Percentiles rank a stretch among this genome's conserved stretches.
phyloP scores from a whole-genome alignment of 2,888 invertebrate species.

The Lymantria dispar region DNA sequence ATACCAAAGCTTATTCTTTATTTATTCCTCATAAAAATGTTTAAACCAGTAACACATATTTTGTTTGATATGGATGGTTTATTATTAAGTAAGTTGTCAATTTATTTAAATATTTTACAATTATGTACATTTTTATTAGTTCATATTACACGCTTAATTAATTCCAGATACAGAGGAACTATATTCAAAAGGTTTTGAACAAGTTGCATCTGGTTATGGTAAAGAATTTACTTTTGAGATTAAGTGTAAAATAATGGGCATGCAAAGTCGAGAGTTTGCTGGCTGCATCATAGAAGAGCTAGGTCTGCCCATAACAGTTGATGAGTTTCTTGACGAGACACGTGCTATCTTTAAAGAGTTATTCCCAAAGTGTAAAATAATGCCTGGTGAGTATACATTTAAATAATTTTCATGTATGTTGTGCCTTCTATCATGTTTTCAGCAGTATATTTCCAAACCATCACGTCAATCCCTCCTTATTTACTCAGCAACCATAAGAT shows the following conservation, averaged over 20 bases:
- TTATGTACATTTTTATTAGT: neutral
- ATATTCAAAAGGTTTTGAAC: slow-evolving; percentile 88
- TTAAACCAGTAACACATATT: slow-evolving; percentile 56
- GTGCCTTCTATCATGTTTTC: no score
- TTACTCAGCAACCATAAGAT: no score
- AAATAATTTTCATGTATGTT: no score
- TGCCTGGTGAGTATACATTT: slow-evolving; percentile 84
- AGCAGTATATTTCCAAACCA: no score
- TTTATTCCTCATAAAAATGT: slow-evolving; percentile 40
- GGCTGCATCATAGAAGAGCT: slow-evolving; percentile 82
- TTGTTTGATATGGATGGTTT: slow-evolving; percentile 77
- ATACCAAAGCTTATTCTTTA: no score
- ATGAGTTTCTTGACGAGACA: slow-evolving; percentile 85
- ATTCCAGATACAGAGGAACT: slow-evolving; percentile 90
- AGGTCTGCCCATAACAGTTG: slow-evolving; percentile 84
- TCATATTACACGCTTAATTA: neutral
- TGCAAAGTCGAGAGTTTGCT: slow-evolving; percentile 84
- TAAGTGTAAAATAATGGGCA: slow-evolving; percentile 89
- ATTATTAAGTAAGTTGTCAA: slow-evolving; percentile 59
- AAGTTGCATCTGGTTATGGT: slow-evolving; percentile 85
- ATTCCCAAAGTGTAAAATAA: slow-evolving; percentile 84
- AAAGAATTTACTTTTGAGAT: slow-evolving; percentile 90
- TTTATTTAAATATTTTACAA: neutral
- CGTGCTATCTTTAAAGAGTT: slow-evolving; percentile 77
- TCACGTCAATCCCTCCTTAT: no score